Base-by-base conservation (phyloP, 2,797 vertebrate species). In the Telmatherina bonti region DNA sequence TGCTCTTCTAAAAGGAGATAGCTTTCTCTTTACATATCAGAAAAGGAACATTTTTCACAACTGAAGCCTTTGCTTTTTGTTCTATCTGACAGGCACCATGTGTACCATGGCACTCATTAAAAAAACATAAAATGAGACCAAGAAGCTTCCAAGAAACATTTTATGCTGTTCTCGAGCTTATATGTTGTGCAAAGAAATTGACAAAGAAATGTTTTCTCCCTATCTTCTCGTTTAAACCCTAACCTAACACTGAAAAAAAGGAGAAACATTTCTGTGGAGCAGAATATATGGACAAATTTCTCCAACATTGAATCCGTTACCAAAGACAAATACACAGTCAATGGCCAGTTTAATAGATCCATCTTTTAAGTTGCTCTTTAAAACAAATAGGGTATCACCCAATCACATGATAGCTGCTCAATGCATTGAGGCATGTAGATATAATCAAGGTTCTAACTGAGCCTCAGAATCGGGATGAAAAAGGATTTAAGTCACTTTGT, bases 11-110 rank as follows among this genome's bases (percentile, higher is more conserved):
- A 18, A 55, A 53, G 24, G 20, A 35, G 30, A 58, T n/a, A 2
- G 1, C 54, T 69, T 67, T 13, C 41, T 49, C 62, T 74, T 36
- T 62, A 53, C 33, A 33, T 76, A 63, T 55, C 18, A 64, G 26
- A 67, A 9, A 29, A n/a, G 53, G 55, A 55, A 43, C 7, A 15
- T 67, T 59, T 76, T 55, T 53, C 6, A 2, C 13, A 62, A 57
- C 22, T 26, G 33, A 60, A 11, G 61, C 63, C 18, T 24, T 31
- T 45, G 41, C 69, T 31, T 62, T 53, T 72, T 57, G 41, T 55
- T 41, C 43, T 38, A 10, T 38, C 69, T 35, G 18, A 61, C 58
- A 76, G 63, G 70, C 65, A 47, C 33, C 20, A 15, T 24, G 41
- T 22, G 18, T 11, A 47, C 31, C 45, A 24, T 22, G 7, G 33